Evolutionary conservation across 2,797 vertebrate genomes (phyloP), one percentile per base, ranked within the genome.

Genomic region (Sebastes diploproa): DNA sequence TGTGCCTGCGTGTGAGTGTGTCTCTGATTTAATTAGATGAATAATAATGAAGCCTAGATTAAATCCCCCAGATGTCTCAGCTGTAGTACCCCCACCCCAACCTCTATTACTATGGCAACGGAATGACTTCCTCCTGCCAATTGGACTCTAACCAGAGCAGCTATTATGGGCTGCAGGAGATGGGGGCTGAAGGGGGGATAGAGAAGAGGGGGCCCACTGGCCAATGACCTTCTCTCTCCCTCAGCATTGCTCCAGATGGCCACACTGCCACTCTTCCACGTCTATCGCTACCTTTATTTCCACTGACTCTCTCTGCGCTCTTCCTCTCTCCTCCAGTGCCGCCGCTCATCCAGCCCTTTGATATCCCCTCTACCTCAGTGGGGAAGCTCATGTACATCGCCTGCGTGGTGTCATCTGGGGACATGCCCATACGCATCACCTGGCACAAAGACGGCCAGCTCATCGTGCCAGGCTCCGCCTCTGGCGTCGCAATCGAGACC

Each of bases 341-440:
- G 20, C 98, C 98, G 0, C 96, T 99, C 87, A 99, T 99, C 95
- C 98, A 99, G 95, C 98, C 98, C 88, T 99, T 99, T 22, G 98
- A 99, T 93, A 99, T 99, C 94, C 98, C 98, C 0, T 98, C 98
- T 2, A 98, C 98, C 86, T 99, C 98, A 88, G 98, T 99, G 2
- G 98, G 98, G 78, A 98, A 99, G 93, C 97, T 99, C 73, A 98
- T 99, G 93, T 99, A 99, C 94, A 99, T 99, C 70, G 98, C 98
- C 71, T 99, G 98, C 0, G 98, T 99, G 95, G 98, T 99, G 84
- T 99, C 98, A 68, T 99, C 98, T 0, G 98, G 98, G 71, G 98
- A 99, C 95, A 99, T 99, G 98, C 98, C 98, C 90, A 99, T 99
- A 94, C 98, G 97, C 89, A 99, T 99, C 95, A 98, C 98, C 83